Percentiles rank a stretch among this genome's conserved stretches.
phyloP scores from a whole-genome alignment of 2,888 invertebrate species.

The Rhagophthalmus giganteus region DNA sequence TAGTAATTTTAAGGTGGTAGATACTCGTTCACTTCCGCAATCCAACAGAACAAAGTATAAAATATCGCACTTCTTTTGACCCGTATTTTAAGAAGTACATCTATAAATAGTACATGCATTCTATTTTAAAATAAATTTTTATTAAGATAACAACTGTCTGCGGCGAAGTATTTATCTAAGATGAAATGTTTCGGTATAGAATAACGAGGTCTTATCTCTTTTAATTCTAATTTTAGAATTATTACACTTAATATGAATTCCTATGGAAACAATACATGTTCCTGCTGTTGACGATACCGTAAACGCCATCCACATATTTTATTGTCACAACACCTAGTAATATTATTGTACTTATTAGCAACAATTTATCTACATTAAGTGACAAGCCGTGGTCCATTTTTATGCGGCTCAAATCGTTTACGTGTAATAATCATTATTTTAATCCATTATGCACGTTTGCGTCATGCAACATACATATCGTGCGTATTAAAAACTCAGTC shows the following conservation, averaged over 20 bases:
- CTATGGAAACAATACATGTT: neutral
- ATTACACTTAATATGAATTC: conserved; percentile 3
- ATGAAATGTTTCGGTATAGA: conserved; percentile 9
- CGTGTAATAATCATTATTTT: neutral
- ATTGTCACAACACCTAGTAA: neutral
- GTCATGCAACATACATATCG: too few species aligned
- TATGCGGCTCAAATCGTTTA: neutral
- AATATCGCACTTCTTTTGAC: too few species aligned
- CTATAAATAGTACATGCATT: conserved; percentile 9
- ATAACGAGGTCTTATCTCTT: conserved; percentile 4
- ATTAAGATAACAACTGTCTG: conserved; percentile 8
- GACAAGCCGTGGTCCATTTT: neutral
- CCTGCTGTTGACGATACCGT: neutral
- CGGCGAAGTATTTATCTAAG: conserved; percentile 4
- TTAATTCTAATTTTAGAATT: conserved; percentile 8
- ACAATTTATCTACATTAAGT: neutral
- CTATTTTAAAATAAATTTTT: conserved; percentile 10
- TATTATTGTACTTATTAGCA: neutral
- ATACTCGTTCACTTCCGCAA: too few species aligned
- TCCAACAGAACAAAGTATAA: too few species aligned
- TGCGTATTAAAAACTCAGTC: too few species aligned
- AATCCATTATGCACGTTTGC: too few species aligned
- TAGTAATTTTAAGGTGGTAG: too few species aligned
- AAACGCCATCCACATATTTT: neutral
- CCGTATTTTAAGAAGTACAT: conserved; percentile 4